These are phyloP conservation scores for Periphyllus acericola DNA, from an alignment of 2,888 invertebrate species.

Conservation along the genomic window DNA sequence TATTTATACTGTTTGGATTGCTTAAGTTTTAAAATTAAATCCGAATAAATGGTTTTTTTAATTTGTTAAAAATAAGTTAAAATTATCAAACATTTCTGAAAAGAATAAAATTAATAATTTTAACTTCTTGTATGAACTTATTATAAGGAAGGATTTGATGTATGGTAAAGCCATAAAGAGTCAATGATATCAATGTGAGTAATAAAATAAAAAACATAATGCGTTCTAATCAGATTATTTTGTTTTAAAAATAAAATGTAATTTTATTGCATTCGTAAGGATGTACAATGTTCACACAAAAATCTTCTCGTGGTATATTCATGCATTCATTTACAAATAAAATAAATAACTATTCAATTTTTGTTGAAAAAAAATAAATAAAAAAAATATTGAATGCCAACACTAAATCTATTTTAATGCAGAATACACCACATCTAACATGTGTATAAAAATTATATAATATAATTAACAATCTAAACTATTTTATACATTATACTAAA, in stretches of 20 bases:
- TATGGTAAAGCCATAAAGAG: too few relatives aligned
- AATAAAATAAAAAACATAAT: too few relatives aligned
- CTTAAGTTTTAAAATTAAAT: too few relatives aligned
- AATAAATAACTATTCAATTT: constrained; percentile 7
- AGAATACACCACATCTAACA: not conserved
- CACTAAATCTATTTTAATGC: not conserved
- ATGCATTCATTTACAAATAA: not conserved
- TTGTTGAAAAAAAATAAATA: constrained; percentile 7
- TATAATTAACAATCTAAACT: constrained; percentile 35
- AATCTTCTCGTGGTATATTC: not conserved
- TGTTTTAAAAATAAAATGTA: not conserved
- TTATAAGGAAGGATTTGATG: too few relatives aligned
- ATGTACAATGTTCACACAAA: not conserved
- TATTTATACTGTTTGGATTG: too few relatives aligned
- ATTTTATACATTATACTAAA: not conserved
- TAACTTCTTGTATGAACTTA: too few relatives aligned
- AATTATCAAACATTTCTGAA: too few relatives aligned
- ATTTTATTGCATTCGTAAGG: not conserved
- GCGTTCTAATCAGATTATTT: not conserved
- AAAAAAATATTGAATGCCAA: not conserved
- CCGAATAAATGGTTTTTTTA: too few relatives aligned
- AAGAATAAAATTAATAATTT: too few relatives aligned
- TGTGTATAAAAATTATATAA: constrained; percentile 14
- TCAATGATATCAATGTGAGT: too few relatives aligned
- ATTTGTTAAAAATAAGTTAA: too few relatives aligned